phyloP scores from a whole-genome alignment of 1,140 invertebrate genomes.

The Saccostrea cuccullata region DNA sequence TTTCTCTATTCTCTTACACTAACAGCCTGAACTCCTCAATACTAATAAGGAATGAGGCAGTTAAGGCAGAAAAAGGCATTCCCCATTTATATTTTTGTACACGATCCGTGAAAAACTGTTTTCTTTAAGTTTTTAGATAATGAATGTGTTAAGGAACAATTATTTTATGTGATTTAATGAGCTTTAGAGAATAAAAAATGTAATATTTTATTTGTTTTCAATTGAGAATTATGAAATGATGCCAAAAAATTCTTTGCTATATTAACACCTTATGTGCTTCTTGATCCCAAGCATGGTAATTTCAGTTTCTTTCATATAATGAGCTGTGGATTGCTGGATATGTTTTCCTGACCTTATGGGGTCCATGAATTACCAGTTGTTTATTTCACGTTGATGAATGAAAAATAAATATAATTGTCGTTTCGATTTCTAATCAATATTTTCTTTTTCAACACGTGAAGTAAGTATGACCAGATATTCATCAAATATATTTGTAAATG shows the following conservation, averaged over 20 bases:
- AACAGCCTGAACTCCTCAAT: not conserved
- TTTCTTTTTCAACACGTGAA: not conserved
- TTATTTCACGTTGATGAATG: not conserved
- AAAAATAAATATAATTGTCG: not conserved
- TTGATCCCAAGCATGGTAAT: not conserved
- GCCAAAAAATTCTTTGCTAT: not conserved
- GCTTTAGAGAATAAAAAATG: not conserved
- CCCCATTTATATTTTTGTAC: not conserved
- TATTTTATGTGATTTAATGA: not conserved
- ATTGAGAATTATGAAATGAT: not conserved
- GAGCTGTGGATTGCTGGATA: not conserved
- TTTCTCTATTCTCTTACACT: slow-evolving; percentile 48
- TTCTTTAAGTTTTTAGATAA: not conserved
- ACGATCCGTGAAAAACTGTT: not conserved
- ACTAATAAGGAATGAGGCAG: not conserved
- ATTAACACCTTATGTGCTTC: not conserved
- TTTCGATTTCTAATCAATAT: not conserved
- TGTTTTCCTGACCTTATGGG: not conserved
- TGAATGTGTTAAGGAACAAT: not conserved
- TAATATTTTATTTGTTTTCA: not conserved
- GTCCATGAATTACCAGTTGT: not conserved
- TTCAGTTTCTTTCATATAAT: not conserved
- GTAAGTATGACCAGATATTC: not conserved
- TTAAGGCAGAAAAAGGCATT: not conserved
- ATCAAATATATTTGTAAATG: not conserved